Percentiles rank a stretch among this genome's conserved stretches.
phyloP scores from a whole-genome alignment of 2,113 vertebrate species.

The Ophthalmotilapia sp. region DNA sequence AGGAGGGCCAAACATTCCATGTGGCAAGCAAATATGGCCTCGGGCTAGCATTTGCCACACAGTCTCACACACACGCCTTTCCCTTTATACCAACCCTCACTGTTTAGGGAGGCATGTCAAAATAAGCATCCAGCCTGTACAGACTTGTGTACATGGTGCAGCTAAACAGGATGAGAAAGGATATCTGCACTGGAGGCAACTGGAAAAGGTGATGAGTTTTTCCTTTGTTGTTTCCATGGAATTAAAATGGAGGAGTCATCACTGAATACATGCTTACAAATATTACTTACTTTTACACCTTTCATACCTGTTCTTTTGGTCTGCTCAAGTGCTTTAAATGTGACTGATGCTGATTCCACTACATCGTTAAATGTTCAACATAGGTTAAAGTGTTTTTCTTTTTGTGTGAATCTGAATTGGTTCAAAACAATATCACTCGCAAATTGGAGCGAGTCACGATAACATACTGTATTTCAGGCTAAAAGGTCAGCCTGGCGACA shows the following conservation, averaged over 20 bases:
- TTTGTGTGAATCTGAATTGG: background rate
- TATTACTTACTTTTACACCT: background rate
- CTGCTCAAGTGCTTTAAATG: background rate
- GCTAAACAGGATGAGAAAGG: background rate
- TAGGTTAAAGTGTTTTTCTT: background rate
- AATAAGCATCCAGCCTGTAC: conserved; percentile 39
- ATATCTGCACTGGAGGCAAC: background rate
- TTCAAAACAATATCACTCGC: background rate
- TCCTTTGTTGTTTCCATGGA: background rate
- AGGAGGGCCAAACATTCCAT: background rate
- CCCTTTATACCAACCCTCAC: background rate
- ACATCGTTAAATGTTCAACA: rapidly evolving
- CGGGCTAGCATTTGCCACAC: conserved; percentile 4
- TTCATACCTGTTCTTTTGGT: background rate
- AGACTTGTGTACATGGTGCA: conserved; percentile 21
- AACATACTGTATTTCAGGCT: conserved; percentile 9
- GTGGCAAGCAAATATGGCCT: background rate
- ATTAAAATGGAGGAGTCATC: background rate
- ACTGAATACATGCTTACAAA: background rate
- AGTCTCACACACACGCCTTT: background rate
- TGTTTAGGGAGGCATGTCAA: conserved; percentile 24
- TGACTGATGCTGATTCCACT: background rate
- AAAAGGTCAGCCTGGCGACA: conserved; percentile 50
- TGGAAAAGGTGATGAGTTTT: background rate
- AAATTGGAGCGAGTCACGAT: conserved; percentile 9